Percentiles rank a stretch among this genome's conserved stretches.
These are phyloP conservation scores for Druceiella hillmani DNA, from an alignment of 2,888 invertebrate genomes.

Conservation along the genomic window DNA sequence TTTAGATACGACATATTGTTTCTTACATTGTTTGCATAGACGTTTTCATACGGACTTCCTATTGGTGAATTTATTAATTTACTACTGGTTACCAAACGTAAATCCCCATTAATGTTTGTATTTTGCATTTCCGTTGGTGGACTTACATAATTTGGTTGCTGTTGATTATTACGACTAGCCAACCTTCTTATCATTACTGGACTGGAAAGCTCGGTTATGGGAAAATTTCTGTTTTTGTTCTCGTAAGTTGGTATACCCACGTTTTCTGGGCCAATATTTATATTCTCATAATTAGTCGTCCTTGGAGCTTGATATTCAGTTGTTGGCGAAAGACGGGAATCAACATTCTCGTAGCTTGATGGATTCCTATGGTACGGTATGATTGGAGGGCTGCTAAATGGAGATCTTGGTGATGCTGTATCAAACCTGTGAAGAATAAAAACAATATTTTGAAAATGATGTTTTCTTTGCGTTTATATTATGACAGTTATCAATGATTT, in stretches of 20 bases:
- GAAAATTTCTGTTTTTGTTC: slow-evolving; percentile 26
- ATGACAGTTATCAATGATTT: neutral
- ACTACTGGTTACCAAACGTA: slow-evolving; percentile 13
- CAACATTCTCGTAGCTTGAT: slow-evolving; percentile 54
- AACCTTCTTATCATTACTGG: slow-evolving; percentile 38
- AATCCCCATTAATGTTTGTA: slow-evolving; percentile 28
- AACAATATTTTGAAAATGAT: neutral
- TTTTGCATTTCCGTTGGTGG: slow-evolving; percentile 19
- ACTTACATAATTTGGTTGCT: slow-evolving; percentile 3
- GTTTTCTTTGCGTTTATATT: slow-evolving; percentile 5
- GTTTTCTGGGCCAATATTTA: slow-evolving; percentile 40
- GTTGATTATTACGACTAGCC: slow-evolving; percentile 20
- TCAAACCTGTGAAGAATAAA: slow-evolving; percentile 40
- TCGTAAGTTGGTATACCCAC: slow-evolving; percentile 45
- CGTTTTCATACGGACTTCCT: slow-evolving; percentile 59
- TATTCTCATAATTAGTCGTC: slow-evolving; percentile 37
- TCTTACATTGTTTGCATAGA: slow-evolving; percentile 37
- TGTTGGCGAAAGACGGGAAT: slow-evolving; percentile 30
- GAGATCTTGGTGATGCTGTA: slow-evolving; percentile 32
- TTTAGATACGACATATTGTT: too few species aligned
- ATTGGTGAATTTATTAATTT: slow-evolving; percentile 30
- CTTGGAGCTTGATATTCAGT: slow-evolving; percentile 32
- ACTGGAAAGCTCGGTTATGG: slow-evolving; percentile 38
- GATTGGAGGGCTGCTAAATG: slow-evolving; percentile 31
- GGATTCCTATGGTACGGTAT: slow-evolving; percentile 39